Percentiles rank a stretch among this genome's conserved stretches.
Evolutionary conservation across 2,113 vertebrate species (phyloP).

Genomic region (Deroptyus accipitrinus): DNA sequence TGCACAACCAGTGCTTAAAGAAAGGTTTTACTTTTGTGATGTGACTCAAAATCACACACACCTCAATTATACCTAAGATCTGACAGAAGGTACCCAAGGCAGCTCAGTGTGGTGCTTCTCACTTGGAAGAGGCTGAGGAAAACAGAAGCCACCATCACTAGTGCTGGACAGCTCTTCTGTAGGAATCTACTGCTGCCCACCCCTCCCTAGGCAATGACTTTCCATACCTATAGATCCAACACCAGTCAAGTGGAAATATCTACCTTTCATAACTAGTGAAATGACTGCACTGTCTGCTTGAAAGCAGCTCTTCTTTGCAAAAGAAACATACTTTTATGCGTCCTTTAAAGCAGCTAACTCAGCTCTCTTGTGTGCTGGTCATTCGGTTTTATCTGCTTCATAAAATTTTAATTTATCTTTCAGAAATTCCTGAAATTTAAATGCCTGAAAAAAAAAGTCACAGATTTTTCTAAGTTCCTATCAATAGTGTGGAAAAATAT

Average conservation of each 20-base stretch:
- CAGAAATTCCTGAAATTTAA: background rate
- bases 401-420: background rate
- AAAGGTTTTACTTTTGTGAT: background rate
- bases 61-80: fast-evolving
- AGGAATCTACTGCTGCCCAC: background rate
- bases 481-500: background rate
- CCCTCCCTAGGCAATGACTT: background rate
- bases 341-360: background rate
- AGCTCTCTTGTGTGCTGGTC: background rate
- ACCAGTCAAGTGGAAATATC: background rate
- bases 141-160: background rate
- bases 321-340: fast-evolving
- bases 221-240: background rate
- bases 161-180: background rate
- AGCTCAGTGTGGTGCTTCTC: background rate
- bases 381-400: background rate
- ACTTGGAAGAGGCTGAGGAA: background rate
- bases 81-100: background rate
- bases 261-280: background rate
- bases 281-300: background rate
- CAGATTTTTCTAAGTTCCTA: background rate
- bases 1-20: background rate
- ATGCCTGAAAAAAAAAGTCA: background rate
- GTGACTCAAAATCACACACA: background rate
- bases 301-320: background rate